Evolutionary conservation across 1,140 invertebrate genomes (phyloP).

Genomic region (Pectinophora gossypiella): DNA sequence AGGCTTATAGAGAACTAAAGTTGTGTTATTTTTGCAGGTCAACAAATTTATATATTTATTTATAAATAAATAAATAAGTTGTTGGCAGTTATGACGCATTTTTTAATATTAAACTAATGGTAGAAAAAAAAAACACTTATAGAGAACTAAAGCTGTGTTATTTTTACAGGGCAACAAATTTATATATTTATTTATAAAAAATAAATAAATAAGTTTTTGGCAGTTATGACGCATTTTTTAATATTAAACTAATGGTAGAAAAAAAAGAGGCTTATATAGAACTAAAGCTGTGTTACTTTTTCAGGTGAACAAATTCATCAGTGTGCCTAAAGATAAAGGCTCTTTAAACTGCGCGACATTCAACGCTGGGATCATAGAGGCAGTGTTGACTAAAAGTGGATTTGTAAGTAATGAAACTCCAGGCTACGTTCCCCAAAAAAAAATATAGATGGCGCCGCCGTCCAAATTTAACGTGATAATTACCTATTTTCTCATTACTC

Average conservation of each 20-base stretch:
- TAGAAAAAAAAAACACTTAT: no score
- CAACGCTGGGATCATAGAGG: conserved; percentile 98
- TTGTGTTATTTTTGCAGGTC: conserved; percentile 42
- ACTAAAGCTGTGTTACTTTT: conserved; percentile 13
- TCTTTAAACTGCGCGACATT: conserved; percentile 99
- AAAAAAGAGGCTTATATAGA: neutral
- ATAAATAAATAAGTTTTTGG: no score
- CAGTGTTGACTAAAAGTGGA: conserved; percentile 94
- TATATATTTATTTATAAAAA: conserved; percentile 98
- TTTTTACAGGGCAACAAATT: conserved; percentile 86
- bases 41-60: conserved; percentile 99
- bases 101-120: no score
- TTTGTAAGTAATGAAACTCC: conserved; percentile 87
- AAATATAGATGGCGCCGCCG: no score
- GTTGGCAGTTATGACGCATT: no score
- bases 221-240: no score
- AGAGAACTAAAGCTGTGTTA: neutral
- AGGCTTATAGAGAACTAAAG: neutral
- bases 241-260: no score
- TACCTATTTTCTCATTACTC: no score
- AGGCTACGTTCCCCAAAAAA: no score
- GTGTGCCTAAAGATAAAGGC: conserved; percentile 98
- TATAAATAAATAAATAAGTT: conserved; percentile 98
- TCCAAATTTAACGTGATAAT: no score
- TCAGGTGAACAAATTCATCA: conserved; percentile 93